Evolutionary conservation across 2,888 invertebrate species (phyloP), one percentile per base, ranked within the genome.

Genomic region (Nyleta sp.): DNA sequence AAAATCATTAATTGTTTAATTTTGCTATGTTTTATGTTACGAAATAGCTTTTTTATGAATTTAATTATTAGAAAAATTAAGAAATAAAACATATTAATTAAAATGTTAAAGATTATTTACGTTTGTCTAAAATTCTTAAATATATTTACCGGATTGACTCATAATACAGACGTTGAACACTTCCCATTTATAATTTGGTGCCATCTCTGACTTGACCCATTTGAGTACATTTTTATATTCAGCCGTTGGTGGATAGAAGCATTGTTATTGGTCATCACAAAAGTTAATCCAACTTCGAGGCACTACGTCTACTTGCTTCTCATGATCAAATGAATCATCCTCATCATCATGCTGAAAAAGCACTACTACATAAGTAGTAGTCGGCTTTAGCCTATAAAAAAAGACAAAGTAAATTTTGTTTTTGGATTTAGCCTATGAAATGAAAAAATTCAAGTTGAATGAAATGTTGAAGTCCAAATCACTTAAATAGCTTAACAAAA

Each of bases 101-200:
- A 38, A 38, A 38, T 11, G n/a, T 11, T 38, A 38, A 38, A 6
- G 8, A 38, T n/a, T 7, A 11, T 38, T 38, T 38, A n/a, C 38
- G n/a, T n/a, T n/a, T n/a, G n/a, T n/a, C n/a, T n/a, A n/a, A n/a
- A n/a, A n/a, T n/a, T n/a, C n/a, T n/a, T n/a, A n/a, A n/a, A n/a
- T n/a, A 24, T 24, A 42, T 52, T 52, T 52, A 52, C 52, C 52
- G 7, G 10, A 31, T 52, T 52, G 52, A 10, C 52, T 52, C 11
- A 52, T 8, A 17, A 52, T 17, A 2, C 2, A 1, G 2, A 52
- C 52, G 8, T 35, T 33, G 10, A 18, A 52, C 7, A 11, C 35
- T 10, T 52, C 20, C 52, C 52, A 33, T 15, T 52, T 33, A 10
- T 17, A 18, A 52, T 52, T 52, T 3, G 52, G 52, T 10, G 17